Conservation (phyloP, 2,113 vertebrate genomes). For the Nibea albiflora region DNA sequence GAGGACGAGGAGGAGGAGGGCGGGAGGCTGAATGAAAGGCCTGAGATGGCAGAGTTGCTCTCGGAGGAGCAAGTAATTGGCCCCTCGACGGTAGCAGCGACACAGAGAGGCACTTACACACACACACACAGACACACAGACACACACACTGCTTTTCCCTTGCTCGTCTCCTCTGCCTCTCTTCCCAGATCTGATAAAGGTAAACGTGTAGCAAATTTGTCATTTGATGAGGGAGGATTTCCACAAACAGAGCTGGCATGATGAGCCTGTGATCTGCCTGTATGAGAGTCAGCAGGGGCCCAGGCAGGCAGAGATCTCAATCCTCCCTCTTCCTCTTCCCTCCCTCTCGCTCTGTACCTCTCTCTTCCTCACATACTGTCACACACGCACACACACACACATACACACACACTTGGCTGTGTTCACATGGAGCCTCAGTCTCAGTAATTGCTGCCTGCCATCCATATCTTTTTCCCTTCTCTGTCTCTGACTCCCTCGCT, state of each 20-base stretch:
- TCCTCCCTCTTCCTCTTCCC: slow-evolving; percentile 68
- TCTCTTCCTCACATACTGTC: slow-evolving; percentile 66
- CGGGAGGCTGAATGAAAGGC: slow-evolving; percentile 78
- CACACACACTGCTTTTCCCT: slow-evolving; percentile 48
- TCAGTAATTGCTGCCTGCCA: slow-evolving; percentile 84
- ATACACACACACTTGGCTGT: slow-evolving; percentile 72
- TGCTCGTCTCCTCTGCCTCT: slow-evolving; percentile 70
- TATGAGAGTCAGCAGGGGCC: slow-evolving; percentile 84
- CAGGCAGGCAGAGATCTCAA: slow-evolving; percentile 83
- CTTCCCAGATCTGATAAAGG: slow-evolving; percentile 88
- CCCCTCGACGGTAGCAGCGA: slow-evolving; percentile 83
- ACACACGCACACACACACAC: slow-evolving; percentile 60
- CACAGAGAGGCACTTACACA: slow-evolving; percentile 72
- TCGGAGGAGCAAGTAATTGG: slow-evolving; percentile 88
- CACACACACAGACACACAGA: slow-evolving; percentile 43
- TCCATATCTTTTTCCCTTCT: slow-evolving; percentile 78
- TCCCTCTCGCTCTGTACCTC: slow-evolving; percentile 51
- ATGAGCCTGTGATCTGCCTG: slow-evolving; percentile 87
- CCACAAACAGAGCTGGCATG: slow-evolving; percentile 87
- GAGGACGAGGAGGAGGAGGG: slow-evolving; percentile 57
- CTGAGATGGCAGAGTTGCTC: slow-evolving; percentile 80
- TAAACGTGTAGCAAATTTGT: slow-evolving; percentile 88
- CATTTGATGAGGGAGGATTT: slow-evolving; percentile 87
- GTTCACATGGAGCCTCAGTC: slow-evolving; percentile 73
- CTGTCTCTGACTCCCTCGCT: slow-evolving; percentile 74